Base-by-base conservation (phyloP, 2,888 invertebrate species). In the Arrhopalites spinosus region DNA sequence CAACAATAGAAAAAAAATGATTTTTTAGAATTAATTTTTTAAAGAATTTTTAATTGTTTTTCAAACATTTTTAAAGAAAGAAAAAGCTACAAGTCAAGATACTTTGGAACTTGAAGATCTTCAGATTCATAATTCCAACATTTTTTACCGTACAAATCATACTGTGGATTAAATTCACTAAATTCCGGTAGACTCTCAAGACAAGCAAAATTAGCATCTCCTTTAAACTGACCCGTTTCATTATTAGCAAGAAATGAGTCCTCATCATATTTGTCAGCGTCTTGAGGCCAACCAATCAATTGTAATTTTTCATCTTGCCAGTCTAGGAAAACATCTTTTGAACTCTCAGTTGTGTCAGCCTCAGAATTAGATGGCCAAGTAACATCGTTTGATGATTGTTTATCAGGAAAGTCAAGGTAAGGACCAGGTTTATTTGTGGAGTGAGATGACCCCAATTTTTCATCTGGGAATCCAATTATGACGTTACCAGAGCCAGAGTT, bases 251-350 rank as follows among this genome's bases (percentile, higher is more conserved):
- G n/a, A 17, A 20, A 20, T 20, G n/a, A 50, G 5, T 78, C 78
- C 7, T 72, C 76, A 36, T 64, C 53, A 47, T 76, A 74, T 13
- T 76, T 74, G 25, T 69, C 72, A 0, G 25, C 66, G n/a, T 47
- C 56, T 29, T 63, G 47, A 15, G 69, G 63, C 15, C 69, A 61
- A 29, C 27, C 76, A 69, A 63, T 5, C 61, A 25, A 47, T 30
- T 29, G 25, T 47, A 27, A 47, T 64, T 27, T 8, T 23, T 25
- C 27, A 47, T 7, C 5, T 68, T 13, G n/a, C 43, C 17, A 30
- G 43, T 13, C 15, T 68, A 11, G 30, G 8, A 43, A 56, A 7
- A 13, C 56, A 20, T 5, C 5, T 13, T 5, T 56, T 56, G 56
- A 20, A 56, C 13, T 8, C n/a, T 17, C 17, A 7, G 5, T n/a